Base-by-base conservation (phyloP, 2,113 vertebrate species). In the Struthio camelus region DNA sequence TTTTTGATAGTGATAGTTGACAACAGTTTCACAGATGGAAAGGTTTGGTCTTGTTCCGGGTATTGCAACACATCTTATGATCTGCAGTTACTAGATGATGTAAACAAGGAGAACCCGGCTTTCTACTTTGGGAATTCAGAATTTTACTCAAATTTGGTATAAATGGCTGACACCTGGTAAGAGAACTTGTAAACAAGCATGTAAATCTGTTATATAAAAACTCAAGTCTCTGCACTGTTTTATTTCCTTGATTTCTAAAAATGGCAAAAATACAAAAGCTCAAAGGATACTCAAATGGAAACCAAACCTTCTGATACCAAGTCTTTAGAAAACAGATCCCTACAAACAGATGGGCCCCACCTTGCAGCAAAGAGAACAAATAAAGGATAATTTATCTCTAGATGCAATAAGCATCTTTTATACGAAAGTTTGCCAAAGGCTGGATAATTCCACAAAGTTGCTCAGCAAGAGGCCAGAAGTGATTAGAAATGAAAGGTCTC, bases 401-500 rank as follows among this genome's bases (percentile, higher is more conserved):
- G 75, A 42, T 73, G 48, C 76, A 92, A 62, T 92, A 92, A 89
- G 65, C 91, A 97, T 83, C 50, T 67, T 82, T 78, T 77, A 76
- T 72, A 84, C 5, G 2, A 58, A 95, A 87, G 94, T 97, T 96
- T 97, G 88, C 86, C 91, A 89, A 97, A 96, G 97, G 97, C 69
- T 96, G 94, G 78, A 93, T 92, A 91, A 88, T 88, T 94, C 78
- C 90, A 93, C 91, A 94, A 85, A 90, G 91, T 84, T 79, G 32
- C 80, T 81, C 13, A 92, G 67, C 81, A 64, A 93, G 90, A 91
- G 96, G 38, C 53, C 86, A 96, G 88, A 87, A 93, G 24, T 50
- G 95, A 97, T 97, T 96, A 97, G 91, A 86, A 96, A 85, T 62
- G 64, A 91, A 93, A 95, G 86, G 77, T 94, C 93, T 91, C 81